These are phyloP conservation scores for Marasmarcha lunaedactyla DNA, from an alignment of 2,888 invertebrate genomes.

Conservation along the genomic window DNA sequence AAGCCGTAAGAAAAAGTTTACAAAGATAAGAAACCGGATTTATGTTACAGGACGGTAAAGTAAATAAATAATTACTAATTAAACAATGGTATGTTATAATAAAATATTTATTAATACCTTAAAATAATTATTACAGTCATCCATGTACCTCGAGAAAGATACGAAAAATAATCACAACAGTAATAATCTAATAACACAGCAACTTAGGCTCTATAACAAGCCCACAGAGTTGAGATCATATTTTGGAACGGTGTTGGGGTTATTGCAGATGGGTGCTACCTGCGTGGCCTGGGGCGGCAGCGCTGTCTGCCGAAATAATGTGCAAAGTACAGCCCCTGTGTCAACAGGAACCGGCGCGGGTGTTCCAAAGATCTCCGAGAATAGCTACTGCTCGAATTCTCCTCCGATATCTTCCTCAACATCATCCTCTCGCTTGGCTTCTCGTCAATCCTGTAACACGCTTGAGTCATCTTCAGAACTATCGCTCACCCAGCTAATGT, in stretches of 20 bases:
- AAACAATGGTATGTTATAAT: neutral
- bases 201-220: conserved; percentile 61
- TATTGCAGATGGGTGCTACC: conserved; percentile 22
- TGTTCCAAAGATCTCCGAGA: conserved; percentile 61
- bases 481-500: conserved; percentile 28
- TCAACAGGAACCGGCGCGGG: conserved; percentile 48
- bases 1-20: too few relatives aligned
- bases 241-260: conserved; percentile 51
- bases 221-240: conserved; percentile 54
- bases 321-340: conserved; percentile 44
- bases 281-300: conserved; percentile 22
- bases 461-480: conserved; percentile 22
- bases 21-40: too few relatives aligned
- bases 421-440: conserved; percentile 59
- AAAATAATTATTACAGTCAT: conserved; percentile 47
- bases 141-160: conserved; percentile 34
- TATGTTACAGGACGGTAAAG: too few relatives aligned
- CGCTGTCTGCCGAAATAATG: conserved; percentile 29
- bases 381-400: conserved; percentile 35
- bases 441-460: neutral
- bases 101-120: neutral
- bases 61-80: too few relatives aligned
- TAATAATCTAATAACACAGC: conserved; percentile 63
- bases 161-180: conserved; percentile 31
- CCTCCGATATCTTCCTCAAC: conserved; percentile 55